Percentiles rank a stretch among this genome's conserved stretches.
These are phyloP conservation scores for Sebastes baramenuke DNA, from an alignment of 2,797 vertebrate genomes.

Conservation along the genomic window DNA sequence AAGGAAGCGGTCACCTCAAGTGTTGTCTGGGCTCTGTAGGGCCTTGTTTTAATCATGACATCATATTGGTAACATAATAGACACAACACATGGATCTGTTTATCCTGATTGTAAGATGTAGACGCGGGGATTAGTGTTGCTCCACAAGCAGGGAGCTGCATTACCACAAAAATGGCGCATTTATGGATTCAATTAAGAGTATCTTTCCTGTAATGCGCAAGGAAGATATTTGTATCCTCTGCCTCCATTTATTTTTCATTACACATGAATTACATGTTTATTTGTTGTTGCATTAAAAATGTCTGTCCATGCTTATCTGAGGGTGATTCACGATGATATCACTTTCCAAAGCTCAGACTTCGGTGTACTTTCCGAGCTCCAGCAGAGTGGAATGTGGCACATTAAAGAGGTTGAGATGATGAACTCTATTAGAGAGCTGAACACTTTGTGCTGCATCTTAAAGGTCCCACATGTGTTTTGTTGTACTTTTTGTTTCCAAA, in stretches of 20 bases:
- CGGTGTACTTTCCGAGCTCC: constrained; percentile 27
- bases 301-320: constrained; percentile 27
- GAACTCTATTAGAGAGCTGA: constrained; percentile 46
- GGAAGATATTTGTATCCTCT: not conserved
- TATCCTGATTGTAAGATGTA: not conserved
- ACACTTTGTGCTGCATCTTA: constrained; percentile 45
- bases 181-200: not conserved
- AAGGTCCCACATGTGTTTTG: constrained; percentile 11
- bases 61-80: constrained; percentile 16
- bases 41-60: constrained; percentile 28
- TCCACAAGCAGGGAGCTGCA: not conserved
- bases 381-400: constrained; percentile 56
- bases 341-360: constrained; percentile 56
- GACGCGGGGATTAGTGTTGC: not conserved
- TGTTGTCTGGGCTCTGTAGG: not conserved
- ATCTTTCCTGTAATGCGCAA: not conserved
- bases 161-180: not conserved
- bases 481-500: not conserved
- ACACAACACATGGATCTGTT: constrained; percentile 37
- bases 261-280: not conserved
- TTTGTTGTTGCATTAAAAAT: not conserved
- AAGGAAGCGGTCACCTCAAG: not conserved
- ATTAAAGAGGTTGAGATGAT: constrained; percentile 56
- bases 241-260: not conserved
- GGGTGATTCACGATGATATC: constrained; percentile 60